Evolutionary conservation across 2,113 vertebrate species (phyloP).

Genomic region (Tachysurus fulvidraco): DNA sequence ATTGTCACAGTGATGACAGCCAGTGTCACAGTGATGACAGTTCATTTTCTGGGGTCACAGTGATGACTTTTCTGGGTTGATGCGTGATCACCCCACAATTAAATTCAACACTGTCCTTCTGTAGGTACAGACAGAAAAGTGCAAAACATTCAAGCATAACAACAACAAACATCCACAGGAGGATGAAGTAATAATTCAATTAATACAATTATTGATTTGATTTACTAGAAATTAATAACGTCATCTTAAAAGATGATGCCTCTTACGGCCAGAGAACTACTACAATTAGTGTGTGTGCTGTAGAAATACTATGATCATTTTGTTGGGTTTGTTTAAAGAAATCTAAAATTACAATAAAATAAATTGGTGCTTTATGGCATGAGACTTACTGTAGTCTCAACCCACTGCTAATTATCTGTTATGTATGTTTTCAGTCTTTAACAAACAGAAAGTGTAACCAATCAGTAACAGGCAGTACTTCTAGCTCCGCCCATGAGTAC

Average conservation of each 20-base stretch:
- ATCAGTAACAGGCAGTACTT: neutral
- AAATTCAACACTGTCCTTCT: neutral
- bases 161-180: neutral
- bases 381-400: neutral
- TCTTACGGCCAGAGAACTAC: neutral
- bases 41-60: neutral
- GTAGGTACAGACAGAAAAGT: neutral
- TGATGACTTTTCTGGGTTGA: too few species aligned
- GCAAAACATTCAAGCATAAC: neutral
- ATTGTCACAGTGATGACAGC: neutral
- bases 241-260: neutral
- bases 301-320: neutral
- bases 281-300: neutral
- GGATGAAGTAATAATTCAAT: too few species aligned
- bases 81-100: neutral
- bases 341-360: neutral
- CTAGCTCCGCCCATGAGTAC: neutral
- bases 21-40: neutral
- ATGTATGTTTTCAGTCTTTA: neutral
- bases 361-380: neutral
- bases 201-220: neutral
- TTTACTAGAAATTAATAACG: neutral
- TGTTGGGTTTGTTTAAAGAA: neutral
- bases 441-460: neutral
- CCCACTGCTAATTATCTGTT: neutral